phyloP scores from a whole-genome alignment of 2,113 vertebrate genomes.

The Laterallus jamaicensis region DNA sequence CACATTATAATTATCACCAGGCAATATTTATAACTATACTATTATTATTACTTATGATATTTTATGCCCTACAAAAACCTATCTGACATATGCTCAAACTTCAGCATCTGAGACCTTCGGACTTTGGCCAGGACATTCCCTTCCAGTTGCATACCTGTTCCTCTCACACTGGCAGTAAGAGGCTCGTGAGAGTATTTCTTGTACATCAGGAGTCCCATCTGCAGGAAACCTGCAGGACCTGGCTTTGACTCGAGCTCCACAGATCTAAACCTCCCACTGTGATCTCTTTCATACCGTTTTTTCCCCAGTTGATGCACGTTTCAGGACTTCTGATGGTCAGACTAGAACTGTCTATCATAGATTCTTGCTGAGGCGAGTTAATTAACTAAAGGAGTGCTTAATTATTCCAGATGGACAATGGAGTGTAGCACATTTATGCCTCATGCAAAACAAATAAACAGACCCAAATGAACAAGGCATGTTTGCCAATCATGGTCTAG shows the following conservation, averaged over 20 bases:
- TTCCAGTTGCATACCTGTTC: not conserved
- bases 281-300: not conserved
- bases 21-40: constrained; percentile 62
- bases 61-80: constrained; percentile 43
- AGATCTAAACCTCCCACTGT: not conserved
- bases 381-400: constrained; percentile 45
- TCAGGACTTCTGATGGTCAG: constrained; percentile 4
- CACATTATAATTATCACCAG: constrained; percentile 58
- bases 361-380: constrained; percentile 1
- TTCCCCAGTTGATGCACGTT: not conserved
- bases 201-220: not conserved
- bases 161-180: not conserved
- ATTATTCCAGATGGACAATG: constrained; percentile 40
- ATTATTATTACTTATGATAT: constrained; percentile 54
- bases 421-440: constrained; percentile 31
- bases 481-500: not conserved
- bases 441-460: constrained; percentile 60
- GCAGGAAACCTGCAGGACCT: not conserved
- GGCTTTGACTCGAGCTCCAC: not conserved
- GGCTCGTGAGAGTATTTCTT: not conserved
- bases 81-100: not conserved
- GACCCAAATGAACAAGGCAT: constrained; percentile 32
- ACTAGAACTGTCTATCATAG: not conserved
- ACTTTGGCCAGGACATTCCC: not conserved
- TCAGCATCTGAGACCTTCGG: constrained; percentile 1